phyloP scores from a whole-genome alignment of 2,888 invertebrate genomes.

The Gortyna flavago region DNA sequence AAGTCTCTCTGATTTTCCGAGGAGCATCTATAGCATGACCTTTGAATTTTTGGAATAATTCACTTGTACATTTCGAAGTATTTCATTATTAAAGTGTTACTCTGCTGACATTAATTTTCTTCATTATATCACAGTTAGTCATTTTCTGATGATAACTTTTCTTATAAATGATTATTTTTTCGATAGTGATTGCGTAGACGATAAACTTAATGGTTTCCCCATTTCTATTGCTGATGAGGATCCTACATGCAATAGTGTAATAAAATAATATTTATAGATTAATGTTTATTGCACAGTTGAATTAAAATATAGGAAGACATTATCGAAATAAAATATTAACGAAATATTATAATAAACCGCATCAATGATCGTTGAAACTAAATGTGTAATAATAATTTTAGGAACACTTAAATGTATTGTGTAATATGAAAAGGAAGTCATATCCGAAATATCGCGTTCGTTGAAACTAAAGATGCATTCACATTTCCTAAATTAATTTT shows the following conservation, averaged over 20 bases:
- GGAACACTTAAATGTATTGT: constrained; percentile 10
- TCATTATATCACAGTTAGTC: not conserved
- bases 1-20: too few species aligned
- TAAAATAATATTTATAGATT: not conserved
- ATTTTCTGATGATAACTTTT: not conserved
- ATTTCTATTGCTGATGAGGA: not conserved
- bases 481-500: not conserved
- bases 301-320: constrained; percentile 13
- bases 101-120: not conserved
- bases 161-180: not conserved
- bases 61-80: not conserved
- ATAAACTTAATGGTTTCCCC: not conserved
- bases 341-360: not conserved
- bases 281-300: constrained; percentile 1
- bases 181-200: not conserved
- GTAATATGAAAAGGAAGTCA: constrained; percentile 35
- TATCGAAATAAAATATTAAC: not conserved
- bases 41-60: not conserved
- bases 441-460: constrained; percentile 13
- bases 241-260: not conserved
- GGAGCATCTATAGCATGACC: not conserved
- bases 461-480: constrained; percentile 6
- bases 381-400: constrained; percentile 9
- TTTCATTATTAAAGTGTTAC: not conserved
- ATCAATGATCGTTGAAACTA: constrained; percentile 3